These are phyloP conservation scores for Globia sparganii DNA, from an alignment of 2,888 invertebrate species.

Conservation along the genomic window DNA sequence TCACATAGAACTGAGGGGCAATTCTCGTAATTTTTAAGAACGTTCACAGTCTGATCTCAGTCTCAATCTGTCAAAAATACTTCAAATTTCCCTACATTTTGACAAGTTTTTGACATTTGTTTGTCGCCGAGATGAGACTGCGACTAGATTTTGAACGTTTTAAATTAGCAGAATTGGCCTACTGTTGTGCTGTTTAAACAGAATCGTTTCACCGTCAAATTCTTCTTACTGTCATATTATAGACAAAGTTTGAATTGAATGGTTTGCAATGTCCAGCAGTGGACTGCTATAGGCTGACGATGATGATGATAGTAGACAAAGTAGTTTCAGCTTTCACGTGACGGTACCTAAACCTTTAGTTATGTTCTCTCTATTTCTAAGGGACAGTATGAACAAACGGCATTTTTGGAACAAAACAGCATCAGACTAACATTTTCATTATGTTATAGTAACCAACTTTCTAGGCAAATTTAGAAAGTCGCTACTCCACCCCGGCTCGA, in stretches of 20 bases:
- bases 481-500: not conserved
- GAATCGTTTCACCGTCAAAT: not conserved
- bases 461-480: not conserved
- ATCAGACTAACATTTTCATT: not conserved
- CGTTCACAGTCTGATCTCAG: too few species aligned
- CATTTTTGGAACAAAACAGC: not conserved
- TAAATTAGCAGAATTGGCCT: too few species aligned
- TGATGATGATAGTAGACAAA: too few species aligned
- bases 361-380: not conserved
- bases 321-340: not conserved
- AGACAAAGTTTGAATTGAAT: not conserved
- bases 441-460: not conserved
- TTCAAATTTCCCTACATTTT: too few species aligned
- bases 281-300: too few species aligned
- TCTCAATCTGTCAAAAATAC: too few species aligned
- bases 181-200: not conserved
- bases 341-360: not conserved
- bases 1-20: not conserved
- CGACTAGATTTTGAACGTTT: too few species aligned
- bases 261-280: too few species aligned
- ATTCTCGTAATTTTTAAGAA: too few species aligned
- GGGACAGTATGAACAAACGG: not conserved
- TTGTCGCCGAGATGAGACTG: too few species aligned
- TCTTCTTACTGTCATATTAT: not conserved
- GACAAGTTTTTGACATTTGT: too few species aligned